Base-by-base conservation (phyloP, 2,888 invertebrate genomes). In the Cerastis leucographa region DNA sequence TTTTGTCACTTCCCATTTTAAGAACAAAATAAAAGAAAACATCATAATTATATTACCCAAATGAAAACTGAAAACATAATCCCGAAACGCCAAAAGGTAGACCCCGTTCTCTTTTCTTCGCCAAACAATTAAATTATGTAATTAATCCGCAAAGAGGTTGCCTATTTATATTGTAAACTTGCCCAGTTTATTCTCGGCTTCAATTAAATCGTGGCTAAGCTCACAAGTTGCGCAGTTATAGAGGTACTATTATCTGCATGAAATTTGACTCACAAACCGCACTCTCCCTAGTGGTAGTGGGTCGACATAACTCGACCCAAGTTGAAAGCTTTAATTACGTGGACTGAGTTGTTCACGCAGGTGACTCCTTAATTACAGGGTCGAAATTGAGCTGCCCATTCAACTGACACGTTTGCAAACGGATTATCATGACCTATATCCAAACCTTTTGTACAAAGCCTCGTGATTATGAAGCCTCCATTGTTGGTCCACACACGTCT, bases 351-450 rank as follows among this genome's bases (percentile, higher is more conserved):
- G 96, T 96, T 95, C 95, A 95, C 95, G 94, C 96, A 96, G 96
- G 96, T 96, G 96, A 95, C 96, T 96, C 95, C 95, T 96, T 96
- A 95, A 96, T 96, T 95, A 96, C 93, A 92, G 93, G 93, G 93
- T 92, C 92, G 93, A 93, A 94, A 96, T 95, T 94, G 95, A 96
- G 94, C 96, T 94, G 94, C 94, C 96, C 95, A 94, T 95, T 95
- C 93, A 92, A 91, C 93, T 95, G 95, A 94, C 95, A 94, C 93
- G 93, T 95, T 94, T 93, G 92, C 93, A 92, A 95, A 95, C 93
- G 94, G 94, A 95, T 95, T 95, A 95, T 94, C 94, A 92, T 93
- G 94, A 93, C 92, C 92, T 92, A 91, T 90, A 91, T 92, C 88
- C 85, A 85, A 89, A 91, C 89, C 88, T 87, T 87, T 87, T 89